Base-by-base conservation (phyloP, 2,113 vertebrate species). In the Colaptes auratus region DNA sequence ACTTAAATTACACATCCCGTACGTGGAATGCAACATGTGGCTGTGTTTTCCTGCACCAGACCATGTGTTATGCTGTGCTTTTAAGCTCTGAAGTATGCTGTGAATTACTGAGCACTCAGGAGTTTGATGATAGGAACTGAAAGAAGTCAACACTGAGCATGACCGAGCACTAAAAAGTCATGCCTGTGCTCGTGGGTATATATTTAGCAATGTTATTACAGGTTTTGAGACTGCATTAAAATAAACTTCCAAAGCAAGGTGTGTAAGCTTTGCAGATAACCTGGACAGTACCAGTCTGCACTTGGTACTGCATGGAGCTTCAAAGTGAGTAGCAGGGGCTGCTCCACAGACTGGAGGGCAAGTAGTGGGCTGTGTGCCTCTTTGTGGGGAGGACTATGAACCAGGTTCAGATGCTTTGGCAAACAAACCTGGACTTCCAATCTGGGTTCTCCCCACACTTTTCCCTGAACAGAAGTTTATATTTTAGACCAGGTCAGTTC, bases 1-100 rank as follows among this genome's bases (percentile, higher is more conserved):
- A 8, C 60, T 80, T 44, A 35, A 79, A 70, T 61, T 69, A 46
- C 20, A 2, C 55, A 77, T 82, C 71, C 66, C 21, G 6, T 21
- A 7, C 58, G 75, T 80, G 63, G 82, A 72, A 33, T 76, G 44
- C 56, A 76, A 55, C 75, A 82, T 0, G 3, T 50, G 64, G n/a
- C 69, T 70, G 14, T 93, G 82, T 93, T 93, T 90, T 35, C 64
- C 79, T 33, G 73, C 75, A 88, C 20, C 64, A 95, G 60, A 61
- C 82, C 11, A 6, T 19, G 82, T 73, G 72, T 70, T 88, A 35
- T 2, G 6, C 73, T 85, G 27, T 0, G 0, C 25, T 64, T 48
- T 25, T 60, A 30, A 88, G 23, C 2, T 0, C 52, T 74, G 44
- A 48, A 73, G 59, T 50, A 66, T 86, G 67, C n/a, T 1, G 1